Evolutionary conservation across 1,140 invertebrate genomes (phyloP).

Genomic region (Nasonia longicornis): DNA sequence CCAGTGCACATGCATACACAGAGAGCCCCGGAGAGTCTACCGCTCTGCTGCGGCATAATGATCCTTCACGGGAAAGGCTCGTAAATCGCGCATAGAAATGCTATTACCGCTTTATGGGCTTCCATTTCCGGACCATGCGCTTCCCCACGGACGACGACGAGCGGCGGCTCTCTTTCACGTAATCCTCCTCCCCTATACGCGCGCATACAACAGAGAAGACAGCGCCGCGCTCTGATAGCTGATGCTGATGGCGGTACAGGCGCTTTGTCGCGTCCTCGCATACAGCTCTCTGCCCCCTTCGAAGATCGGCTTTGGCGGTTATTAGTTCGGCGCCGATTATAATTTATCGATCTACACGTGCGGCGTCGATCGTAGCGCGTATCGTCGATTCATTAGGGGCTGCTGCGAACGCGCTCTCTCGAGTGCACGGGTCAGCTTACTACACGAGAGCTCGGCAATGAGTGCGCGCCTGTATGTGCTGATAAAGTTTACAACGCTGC

Average conservation of each 20-base stretch:
- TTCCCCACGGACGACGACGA: neutral
- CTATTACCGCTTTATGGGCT: conserved; percentile 52
- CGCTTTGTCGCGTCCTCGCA: neutral
- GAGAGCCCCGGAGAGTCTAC: neutral
- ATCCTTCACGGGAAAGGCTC: conserved; percentile 26
- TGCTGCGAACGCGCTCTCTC: too few relatives aligned
- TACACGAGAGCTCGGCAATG: neutral
- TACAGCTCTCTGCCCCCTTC: too few relatives aligned
- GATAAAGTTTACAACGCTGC: too few relatives aligned
- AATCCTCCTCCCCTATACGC: conserved; percentile 13
- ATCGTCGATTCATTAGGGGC: neutral
- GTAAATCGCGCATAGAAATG: conserved; percentile 50
- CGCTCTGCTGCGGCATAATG: neutral
- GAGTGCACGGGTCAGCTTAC: too few relatives aligned
- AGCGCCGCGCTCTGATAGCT: neutral
- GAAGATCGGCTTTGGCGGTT: conserved; percentile 14
- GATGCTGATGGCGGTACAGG: neutral
- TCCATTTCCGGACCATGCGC: conserved; percentile 49
- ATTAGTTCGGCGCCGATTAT: conserved; percentile 20
- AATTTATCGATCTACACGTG: conserved; percentile 29
- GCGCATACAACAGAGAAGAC: neutral
- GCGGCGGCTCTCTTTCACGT: conserved; percentile 27
- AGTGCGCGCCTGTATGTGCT: too few relatives aligned
- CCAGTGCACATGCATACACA: neutral
- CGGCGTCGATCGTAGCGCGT: neutral